phyloP scores from a whole-genome alignment of 2,113 vertebrate genomes.

The Pomatorhinus ruficollis region DNA sequence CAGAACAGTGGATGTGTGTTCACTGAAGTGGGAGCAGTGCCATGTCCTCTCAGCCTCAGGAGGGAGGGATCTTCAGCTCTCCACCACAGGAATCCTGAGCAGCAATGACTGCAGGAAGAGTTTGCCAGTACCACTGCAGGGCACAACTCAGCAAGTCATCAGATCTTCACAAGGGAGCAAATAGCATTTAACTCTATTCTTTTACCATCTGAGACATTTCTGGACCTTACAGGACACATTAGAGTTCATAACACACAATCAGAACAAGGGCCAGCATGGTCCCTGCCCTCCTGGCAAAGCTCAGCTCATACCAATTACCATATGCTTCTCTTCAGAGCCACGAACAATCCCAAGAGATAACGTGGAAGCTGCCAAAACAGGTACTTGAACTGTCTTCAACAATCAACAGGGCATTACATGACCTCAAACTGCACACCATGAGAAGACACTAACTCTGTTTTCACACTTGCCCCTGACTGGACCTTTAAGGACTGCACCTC shows the following conservation, averaged over 20 bases:
- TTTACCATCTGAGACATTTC: accelerated
- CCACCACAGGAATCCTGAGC: neutral
- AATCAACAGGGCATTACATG: neutral
- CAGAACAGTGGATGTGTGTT: neutral
- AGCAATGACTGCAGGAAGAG: neutral
- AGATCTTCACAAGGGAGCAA: neutral
- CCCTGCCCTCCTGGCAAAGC: neutral
- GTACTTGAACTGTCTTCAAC: neutral
- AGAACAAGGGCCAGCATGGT: accelerated
- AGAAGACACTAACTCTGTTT: neutral
- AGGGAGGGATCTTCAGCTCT: neutral
- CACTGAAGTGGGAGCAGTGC: neutral
- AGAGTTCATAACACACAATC: neutral
- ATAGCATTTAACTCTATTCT: neutral
- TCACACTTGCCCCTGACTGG: neutral
- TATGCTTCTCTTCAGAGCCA: neutral
- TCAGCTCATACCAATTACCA: neutral
- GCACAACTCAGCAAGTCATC: neutral
- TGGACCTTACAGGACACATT: neutral
- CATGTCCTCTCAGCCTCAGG: neutral
- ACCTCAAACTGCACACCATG: neutral
- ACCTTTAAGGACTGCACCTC: too few relatives aligned
- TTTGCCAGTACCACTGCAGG: neutral
- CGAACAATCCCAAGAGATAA: neutral
- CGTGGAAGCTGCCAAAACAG: neutral